A percentile compares a stretch with the other conserved stretches of the same genome.
Evolutionary conservation across 2,113 vertebrate species (phyloP).

Genomic region (Dicentrarchus labrax): DNA sequence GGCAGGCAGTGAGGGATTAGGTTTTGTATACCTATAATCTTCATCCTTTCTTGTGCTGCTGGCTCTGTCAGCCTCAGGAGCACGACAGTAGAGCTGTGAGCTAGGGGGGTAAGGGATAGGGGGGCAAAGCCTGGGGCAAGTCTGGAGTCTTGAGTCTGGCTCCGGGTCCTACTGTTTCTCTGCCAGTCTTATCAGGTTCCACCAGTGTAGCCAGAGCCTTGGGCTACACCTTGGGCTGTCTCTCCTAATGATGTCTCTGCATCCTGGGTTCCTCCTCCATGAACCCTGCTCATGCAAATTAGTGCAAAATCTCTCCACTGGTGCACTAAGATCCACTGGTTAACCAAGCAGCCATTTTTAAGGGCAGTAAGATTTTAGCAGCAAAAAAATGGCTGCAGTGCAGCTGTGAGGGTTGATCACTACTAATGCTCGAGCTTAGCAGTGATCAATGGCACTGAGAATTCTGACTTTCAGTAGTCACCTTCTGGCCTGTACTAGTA

Average conservation of each 20-base stretch:
- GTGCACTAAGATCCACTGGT: background rate
- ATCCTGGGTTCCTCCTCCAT: background rate
- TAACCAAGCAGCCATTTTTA: background rate
- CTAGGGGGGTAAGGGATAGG: background rate
- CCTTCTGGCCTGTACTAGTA: background rate
- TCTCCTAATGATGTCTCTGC: conserved; percentile 17
- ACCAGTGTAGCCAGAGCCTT: background rate
- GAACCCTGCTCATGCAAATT: background rate
- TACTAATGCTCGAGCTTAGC: background rate
- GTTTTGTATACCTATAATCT: background rate
- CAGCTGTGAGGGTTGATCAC: background rate
- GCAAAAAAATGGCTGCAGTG: background rate
- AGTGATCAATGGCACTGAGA: background rate
- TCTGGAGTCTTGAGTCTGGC: conserved; percentile 12
- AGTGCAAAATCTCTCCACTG: background rate
- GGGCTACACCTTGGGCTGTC: background rate
- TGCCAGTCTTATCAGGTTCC: background rate
- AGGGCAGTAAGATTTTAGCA: background rate
- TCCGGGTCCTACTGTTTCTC: background rate
- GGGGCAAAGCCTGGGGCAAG: background rate
- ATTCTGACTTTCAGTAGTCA: background rate
- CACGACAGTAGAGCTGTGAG: background rate
- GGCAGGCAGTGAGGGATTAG: background rate
- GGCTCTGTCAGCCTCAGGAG: background rate
- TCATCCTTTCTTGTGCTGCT: background rate